Base-by-base conservation (phyloP, 1,140 invertebrate species). In the Tenebrio molitor region DNA sequence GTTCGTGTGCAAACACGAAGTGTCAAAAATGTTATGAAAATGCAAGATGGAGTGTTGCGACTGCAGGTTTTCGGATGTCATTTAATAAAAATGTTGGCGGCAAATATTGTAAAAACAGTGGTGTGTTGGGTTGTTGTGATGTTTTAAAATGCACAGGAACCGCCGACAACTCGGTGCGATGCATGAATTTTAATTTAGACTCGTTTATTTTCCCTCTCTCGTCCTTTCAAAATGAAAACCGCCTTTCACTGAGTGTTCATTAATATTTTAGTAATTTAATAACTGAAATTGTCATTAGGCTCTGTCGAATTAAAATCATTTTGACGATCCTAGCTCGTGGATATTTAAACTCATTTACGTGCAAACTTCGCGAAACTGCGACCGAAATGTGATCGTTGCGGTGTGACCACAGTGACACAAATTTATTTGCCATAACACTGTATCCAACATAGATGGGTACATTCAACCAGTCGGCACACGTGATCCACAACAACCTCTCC, bases 261-360 rank as follows among this genome's bases (percentile, higher is more conserved):
- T 71, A 74, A 74, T 74, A 74, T 74, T 68, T 66, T 72, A 71
- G 64, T 74, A 74, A 74, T 74, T 72, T 68, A 74, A 74, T 74
- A 65, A 74, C 63, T 16, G 25, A 74, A 74, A 74, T 74, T 74
- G 69, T 74, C 69, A 72, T 74, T 74, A 72, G 44, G 64, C 42
- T 50, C 66, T 46, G 66, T 8, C 46, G 33, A 53, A 69, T 69
- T 69, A 46, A 53, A 34, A 53, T 19, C 25, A 53, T 69, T 68
- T 44, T 69, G 21, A 23, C 64, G 64, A 42, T 19, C 4, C 44
- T 42, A 39, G 63, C 21, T 62, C 53, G 17, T 39, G 63, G 33
- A 65, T 39, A 44, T 66, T 66, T 66, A 41, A 29, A 44, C 17
- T 42, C 64, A 25, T 42, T 66, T 66, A 66, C 36, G 19, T 50